phyloP scores from a whole-genome alignment of 2,888 invertebrate species.

The Drosophila aldrichi region DNA sequence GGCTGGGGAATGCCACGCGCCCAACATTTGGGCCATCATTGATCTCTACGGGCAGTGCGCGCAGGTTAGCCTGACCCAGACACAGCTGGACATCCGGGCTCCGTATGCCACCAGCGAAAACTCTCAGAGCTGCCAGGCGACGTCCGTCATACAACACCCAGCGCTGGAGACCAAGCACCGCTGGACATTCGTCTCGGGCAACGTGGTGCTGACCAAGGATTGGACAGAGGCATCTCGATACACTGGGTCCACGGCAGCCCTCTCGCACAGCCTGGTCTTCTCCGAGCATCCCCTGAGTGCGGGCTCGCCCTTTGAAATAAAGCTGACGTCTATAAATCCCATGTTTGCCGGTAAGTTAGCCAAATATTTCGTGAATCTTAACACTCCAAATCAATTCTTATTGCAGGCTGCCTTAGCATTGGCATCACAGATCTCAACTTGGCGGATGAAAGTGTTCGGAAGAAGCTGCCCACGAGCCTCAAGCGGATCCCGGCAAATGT shows the following conservation, averaged over 20 bases:
- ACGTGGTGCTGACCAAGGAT: slow-evolving; percentile 84
- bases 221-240: slow-evolving; percentile 84
- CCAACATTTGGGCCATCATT: slow-evolving; percentile 96
- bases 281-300: slow-evolving; percentile 84
- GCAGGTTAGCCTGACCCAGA: slow-evolving; percentile 89
- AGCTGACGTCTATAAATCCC: slow-evolving; percentile 84
- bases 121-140: slow-evolving; percentile 87
- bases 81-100: slow-evolving; percentile 81
- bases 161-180: slow-evolving; percentile 85
- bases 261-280: slow-evolving; percentile 84
- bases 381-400: background rate
- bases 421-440: slow-evolving; percentile 91
- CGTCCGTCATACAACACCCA: slow-evolving; percentile 87
- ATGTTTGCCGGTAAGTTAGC: slow-evolving; percentile 82
- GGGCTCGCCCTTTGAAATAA: slow-evolving; percentile 85
- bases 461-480: slow-evolving; percentile 89
- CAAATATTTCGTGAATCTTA: background rate
- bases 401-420: slow-evolving; percentile 90
- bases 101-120: slow-evolving; percentile 86
- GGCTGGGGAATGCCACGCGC: slow-evolving; percentile 92
- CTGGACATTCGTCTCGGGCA: slow-evolving; percentile 85
- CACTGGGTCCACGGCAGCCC: slow-evolving; percentile 81
- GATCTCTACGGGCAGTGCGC: slow-evolving; percentile 98
- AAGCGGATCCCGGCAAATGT: slow-evolving; percentile 88
- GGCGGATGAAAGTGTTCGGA: slow-evolving; percentile 88